A percentile compares a stretch with the other conserved stretches of the same genome.
Conservation (phyloP, 2,113 vertebrate genomes). For the Ramphastos sulfuratus region DNA sequence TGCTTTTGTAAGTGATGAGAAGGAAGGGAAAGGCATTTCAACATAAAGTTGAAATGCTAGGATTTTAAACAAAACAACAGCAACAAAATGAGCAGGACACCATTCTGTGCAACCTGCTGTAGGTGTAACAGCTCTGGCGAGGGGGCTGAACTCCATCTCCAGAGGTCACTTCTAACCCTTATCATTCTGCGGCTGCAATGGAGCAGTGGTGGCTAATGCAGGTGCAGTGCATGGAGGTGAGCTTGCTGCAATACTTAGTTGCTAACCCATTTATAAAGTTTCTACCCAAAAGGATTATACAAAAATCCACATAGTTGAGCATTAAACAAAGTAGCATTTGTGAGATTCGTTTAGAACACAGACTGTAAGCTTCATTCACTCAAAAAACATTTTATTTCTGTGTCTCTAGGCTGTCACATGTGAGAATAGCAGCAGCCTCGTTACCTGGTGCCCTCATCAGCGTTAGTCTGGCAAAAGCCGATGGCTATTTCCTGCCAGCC, state of each 20-base stretch:
- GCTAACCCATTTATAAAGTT: background rate
- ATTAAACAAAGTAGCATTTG: fast-evolving
- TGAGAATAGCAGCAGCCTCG: fast-evolving
- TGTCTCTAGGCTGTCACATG: fast-evolving
- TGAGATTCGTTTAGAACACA: fast-evolving
- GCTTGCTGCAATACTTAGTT: fast-evolving
- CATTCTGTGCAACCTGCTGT: too few species aligned
- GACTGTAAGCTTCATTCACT: too few species aligned
- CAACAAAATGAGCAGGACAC: too few species aligned
- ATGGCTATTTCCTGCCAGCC: fast-evolving
- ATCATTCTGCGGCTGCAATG: too few species aligned
- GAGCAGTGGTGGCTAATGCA: fast-evolving
- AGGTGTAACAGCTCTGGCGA: too few species aligned
- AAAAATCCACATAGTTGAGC: background rate
- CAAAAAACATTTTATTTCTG: too few species aligned
- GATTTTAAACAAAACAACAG: fast-evolving
- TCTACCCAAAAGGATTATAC: background rate
- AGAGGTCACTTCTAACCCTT: too few species aligned
- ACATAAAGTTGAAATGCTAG: fast-evolving
- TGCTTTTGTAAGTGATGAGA: fast-evolving
- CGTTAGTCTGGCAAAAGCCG: fast-evolving
- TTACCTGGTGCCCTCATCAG: fast-evolving
- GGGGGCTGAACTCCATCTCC: too few species aligned
- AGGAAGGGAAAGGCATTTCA: background rate
- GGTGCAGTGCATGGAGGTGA: fast-evolving